Evolutionary conservation across 1,140 invertebrate species (phyloP).

Genomic region (Zaprionus camerounensis): DNA sequence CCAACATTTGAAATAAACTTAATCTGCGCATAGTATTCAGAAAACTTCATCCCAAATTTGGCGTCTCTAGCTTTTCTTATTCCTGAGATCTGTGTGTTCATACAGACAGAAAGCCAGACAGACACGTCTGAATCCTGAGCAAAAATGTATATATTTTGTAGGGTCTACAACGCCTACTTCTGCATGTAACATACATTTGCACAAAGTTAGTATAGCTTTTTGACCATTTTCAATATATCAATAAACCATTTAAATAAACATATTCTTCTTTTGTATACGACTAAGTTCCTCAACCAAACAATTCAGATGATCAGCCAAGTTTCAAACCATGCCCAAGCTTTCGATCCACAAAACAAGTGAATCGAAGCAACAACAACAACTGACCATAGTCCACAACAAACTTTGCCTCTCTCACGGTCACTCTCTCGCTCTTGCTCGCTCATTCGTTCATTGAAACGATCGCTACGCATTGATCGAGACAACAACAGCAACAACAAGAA

Average conservation of each 20-base stretch:
- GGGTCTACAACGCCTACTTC: no score
- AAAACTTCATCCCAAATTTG: no score
- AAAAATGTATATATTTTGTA: no score
- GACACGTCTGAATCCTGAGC: no score
- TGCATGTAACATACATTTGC: no score
- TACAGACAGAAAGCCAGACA: no score
- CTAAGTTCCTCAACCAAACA: neutral
- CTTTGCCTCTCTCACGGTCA: neutral
- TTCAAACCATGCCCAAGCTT: conserved; percentile 49
- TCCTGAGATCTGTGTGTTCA: no score
- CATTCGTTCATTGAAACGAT: neutral
- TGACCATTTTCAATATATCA: neutral
- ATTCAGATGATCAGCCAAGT: conserved; percentile 28
- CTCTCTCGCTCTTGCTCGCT: neutral
- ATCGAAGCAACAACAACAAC: neutral
- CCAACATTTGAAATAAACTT: no score
- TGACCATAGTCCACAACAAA: conserved; percentile 47
- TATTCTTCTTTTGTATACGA: no score
- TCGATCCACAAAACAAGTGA: conserved; percentile 55
- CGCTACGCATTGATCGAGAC: conserved; percentile 3
- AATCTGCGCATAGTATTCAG: no score
- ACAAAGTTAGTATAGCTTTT: no score
- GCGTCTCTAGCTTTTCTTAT: no score
- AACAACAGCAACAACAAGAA: conserved; percentile 11
- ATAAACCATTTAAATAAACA: neutral